Evolutionary conservation across 2,888 invertebrate species (phyloP).

Genomic region (Willowsia nigromaculata): DNA sequence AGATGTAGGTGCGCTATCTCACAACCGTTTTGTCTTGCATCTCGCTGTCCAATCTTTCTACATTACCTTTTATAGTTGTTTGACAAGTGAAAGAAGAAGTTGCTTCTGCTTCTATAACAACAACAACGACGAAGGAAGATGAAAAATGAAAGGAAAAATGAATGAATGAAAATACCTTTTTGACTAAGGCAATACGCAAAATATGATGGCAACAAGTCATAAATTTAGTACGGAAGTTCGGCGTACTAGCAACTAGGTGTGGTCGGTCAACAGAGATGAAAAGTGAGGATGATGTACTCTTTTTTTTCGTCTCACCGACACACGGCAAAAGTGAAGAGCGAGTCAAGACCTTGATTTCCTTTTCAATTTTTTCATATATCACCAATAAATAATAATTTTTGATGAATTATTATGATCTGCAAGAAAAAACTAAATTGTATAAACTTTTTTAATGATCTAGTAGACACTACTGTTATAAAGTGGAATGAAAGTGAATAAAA

Average conservation of each 20-base stretch:
- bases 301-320: not conserved
- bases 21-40: not conserved
- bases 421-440: not conserved
- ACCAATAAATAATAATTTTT: not conserved
- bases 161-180: not conserved
- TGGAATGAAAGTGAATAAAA: not conserved
- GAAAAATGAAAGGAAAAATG: not conserved
- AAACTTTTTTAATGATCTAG: not conserved
- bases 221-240: slow-evolving; percentile 21
- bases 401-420: not conserved
- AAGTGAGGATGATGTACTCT: not conserved
- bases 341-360: slow-evolving; percentile 14
- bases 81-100: slow-evolving; percentile 26
- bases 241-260: slow-evolving; percentile 2
- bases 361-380: not conserved
- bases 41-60: not conserved
- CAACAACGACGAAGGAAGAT: not conserved
- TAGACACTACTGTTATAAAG: not conserved
- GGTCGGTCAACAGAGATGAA: not conserved
- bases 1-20: not conserved
- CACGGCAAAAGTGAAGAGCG: not conserved
- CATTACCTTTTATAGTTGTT: not conserved
- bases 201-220: not conserved
- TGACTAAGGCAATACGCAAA: no score
- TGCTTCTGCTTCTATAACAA: no score